Conservation (phyloP, 2,113 vertebrate species). For the Bos indicus region DNA sequence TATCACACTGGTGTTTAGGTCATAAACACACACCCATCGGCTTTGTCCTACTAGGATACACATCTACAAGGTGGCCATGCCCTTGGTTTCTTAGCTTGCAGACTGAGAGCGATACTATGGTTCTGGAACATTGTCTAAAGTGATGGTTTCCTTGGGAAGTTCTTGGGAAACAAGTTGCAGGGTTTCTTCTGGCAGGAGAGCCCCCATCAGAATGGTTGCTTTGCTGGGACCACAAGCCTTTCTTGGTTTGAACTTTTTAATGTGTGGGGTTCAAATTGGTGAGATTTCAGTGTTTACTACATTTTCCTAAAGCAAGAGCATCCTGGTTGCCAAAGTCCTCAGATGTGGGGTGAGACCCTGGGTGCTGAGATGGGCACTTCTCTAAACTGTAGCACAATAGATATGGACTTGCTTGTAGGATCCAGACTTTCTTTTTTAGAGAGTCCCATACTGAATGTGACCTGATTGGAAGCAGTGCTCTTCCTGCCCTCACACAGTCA, state of each 20-base stretch:
- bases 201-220: not conserved
- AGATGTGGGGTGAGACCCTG: not conserved
- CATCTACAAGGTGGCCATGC: rapidly evolving
- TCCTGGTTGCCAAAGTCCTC: not conserved
- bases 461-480: not conserved
- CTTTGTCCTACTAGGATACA: not conserved
- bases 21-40: too few relatives aligned
- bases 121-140: too few relatives aligned
- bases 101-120: not conserved
- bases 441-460: not conserved
- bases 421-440: not conserved
- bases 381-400: not conserved
- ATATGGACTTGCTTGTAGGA: not conserved
- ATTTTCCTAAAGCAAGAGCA: not conserved
- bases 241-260: not conserved
- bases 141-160: not conserved
- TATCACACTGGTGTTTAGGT: not conserved
- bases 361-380: not conserved
- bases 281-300: not conserved
- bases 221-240: not conserved
- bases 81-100: not conserved
- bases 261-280: not conserved
- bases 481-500: not conserved
- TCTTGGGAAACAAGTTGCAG: not conserved
- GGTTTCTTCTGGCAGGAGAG: not conserved